Base-by-base conservation (phyloP, 2,888 invertebrate species). In the Tetragonisca angustula region DNA sequence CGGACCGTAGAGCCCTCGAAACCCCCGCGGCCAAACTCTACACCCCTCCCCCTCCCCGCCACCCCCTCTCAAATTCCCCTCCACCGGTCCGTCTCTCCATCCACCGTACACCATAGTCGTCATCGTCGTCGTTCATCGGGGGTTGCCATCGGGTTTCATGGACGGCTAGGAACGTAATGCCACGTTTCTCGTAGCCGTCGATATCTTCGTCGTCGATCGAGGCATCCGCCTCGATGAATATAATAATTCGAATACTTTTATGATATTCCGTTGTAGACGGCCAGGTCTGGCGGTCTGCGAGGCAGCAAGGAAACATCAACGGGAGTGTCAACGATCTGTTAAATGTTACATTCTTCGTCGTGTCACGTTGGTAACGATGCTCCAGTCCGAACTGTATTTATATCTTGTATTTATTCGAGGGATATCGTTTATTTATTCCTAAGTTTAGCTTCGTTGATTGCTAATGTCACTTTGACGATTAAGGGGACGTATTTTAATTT, bases 1-100 rank as follows among this genome's bases (percentile, higher is more conserved):
- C 85, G 77, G 87, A 76, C 79, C 89, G 88, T 87, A 84, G 83
- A 82, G 86, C 85, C 79, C 89, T 91, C 90, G 88, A 90, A 90
- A 87, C 77, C 83, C 71, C 79, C 86, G 80, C 85, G 65, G 65
- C 76, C 82, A 27, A 61, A 67, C 77, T 74, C 73, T 61, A 21
- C 59, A 32, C 56, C 32, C 50, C 24, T 4, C 43, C 56, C 50
- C 36, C 24, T n/a, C 49, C 24, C 17, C 59, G 69, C 76, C 62
- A n/a, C n/a, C n/a, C n/a, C n/a, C n/a, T n/a, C 27, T 27, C 27
- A 56, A 36, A 50, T 27, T 74, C 76, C 52, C 36, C n/a, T 64
- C n/a, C 73, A 76, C 70, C 70, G 21, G 17, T 3, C 17, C 13
- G 11, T 36, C 49, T 3, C 21, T n/a, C 32, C 32, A 11, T 49